Evolutionary conservation across 2,797 vertebrate genomes (phyloP), one percentile per base, ranked within the genome.

Genomic region (Pseudotriccus pelzelni): DNA sequence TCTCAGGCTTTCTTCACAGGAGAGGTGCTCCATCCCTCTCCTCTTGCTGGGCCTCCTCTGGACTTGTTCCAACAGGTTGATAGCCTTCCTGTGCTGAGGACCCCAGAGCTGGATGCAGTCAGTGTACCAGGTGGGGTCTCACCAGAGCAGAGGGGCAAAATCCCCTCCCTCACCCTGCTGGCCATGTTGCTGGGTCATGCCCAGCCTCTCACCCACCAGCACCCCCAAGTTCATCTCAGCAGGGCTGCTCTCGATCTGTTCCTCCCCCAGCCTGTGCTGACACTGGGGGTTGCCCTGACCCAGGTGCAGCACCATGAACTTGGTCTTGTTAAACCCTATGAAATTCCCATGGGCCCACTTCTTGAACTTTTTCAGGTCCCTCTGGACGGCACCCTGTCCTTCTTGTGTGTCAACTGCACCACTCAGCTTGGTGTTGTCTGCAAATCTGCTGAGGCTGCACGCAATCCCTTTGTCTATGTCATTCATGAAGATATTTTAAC

Each of bases 221-320:
- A 59, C 0, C 6, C 28, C 12, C 12, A 27, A 5, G 6, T 0
- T 21, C 11, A 44, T 47, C 39, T 52, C 3, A 1, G 0, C n/a
- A 59, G 53, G 53, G 60, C 21, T 46, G 30, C 7, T 53, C 14
- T 55, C 1, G 0, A 32, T 23, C 39, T 46, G 8, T 9, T 41
- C 37, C 47, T 36, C 9, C 14, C 25, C 30, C 41, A 68, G 47
- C 7, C 46, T 41, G 30, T 34, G 15, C 1, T 62, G 22, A 36
- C 32, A 11, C 9, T 2, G 1, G 1, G 3, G 22, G 7, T 5
- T 53, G 14, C 2, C 52, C 41, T 32, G 18, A 75, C 6, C 2
- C 25, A 43, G 34, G 6, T 21, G 9, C 34, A 62, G 27, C 23
- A 75, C 10, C 9, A 7, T n/a, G 22, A 5, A 37, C 32, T n/a